These are phyloP conservation scores for Chloropsis cyanopogon DNA, from an alignment of 2,113 vertebrate species.

Conservation along the genomic window DNA sequence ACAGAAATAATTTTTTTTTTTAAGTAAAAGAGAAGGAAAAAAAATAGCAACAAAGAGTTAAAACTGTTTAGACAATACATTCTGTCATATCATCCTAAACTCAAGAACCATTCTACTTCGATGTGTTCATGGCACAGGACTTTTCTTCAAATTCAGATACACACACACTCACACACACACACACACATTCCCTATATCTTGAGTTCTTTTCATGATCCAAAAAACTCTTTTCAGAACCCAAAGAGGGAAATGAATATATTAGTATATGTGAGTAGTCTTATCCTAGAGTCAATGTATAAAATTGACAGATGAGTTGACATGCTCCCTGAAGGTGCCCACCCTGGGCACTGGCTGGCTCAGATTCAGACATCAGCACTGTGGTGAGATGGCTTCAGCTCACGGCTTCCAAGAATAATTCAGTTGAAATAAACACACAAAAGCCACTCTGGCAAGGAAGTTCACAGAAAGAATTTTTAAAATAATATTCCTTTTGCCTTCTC, in stretches of 20 bases:
- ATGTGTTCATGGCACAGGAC: neutral
- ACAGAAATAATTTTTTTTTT: neutral
- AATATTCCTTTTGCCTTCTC: neutral
- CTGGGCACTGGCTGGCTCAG: neutral
- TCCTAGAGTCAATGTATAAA: neutral
- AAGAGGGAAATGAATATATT: neutral
- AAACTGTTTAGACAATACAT: neutral
- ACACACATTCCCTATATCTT: neutral
- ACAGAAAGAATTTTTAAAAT: neutral
- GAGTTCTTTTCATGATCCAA: neutral
- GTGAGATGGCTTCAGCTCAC: neutral
- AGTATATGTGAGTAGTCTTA: neutral
- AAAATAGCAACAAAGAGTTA: fast-evolving
- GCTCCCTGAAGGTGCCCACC: neutral
- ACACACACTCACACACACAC: too few relatives aligned
- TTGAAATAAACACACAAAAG: neutral
- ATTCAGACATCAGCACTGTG: neutral
- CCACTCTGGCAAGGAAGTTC: neutral
- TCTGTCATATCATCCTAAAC: neutral
- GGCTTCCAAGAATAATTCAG: neutral
- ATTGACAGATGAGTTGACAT: neutral
- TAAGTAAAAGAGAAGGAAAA: fast-evolving
- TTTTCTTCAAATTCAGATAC: neutral
- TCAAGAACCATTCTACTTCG: neutral
- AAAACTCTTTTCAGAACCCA: neutral